Conservation (phyloP, 1,140 invertebrate species). For the Bemisia tabaci region DNA sequence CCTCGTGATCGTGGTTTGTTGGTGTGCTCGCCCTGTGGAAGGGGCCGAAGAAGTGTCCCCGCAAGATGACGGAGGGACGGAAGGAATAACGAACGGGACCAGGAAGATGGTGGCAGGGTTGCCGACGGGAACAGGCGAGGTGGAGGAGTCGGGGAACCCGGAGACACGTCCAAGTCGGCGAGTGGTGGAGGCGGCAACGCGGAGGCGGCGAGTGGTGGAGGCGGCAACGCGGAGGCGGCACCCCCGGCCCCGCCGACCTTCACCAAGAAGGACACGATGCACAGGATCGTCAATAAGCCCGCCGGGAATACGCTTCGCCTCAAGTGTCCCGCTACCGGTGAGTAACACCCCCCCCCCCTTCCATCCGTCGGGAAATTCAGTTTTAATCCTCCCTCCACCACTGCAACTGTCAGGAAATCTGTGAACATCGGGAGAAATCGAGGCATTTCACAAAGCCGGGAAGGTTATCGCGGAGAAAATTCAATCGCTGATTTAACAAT, state of each 20-base stretch:
- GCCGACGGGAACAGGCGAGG: not conserved
- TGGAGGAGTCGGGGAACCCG: not conserved
- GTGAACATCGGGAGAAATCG: no score
- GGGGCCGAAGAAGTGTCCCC: not conserved
- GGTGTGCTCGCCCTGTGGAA: not conserved
- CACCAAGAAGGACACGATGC: constrained; percentile 37
- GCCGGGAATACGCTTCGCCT: constrained; percentile 50
- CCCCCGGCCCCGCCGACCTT: constrained; percentile 24
- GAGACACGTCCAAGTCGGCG: not conserved
- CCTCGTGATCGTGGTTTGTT: not conserved
- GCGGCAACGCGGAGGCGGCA: no score
- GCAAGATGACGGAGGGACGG: no score
- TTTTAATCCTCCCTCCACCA: no score
- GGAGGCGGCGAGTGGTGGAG: not conserved
- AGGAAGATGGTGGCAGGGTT: not conserved
- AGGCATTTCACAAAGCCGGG: no score
- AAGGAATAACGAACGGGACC: not conserved
- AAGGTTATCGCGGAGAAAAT: no score
- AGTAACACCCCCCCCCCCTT: not conserved
- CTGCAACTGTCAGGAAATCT: no score
- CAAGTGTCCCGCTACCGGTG: constrained; percentile 44
- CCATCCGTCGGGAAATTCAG: no score
- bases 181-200: not conserved
- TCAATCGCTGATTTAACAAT: no score
- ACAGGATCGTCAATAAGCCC: constrained; percentile 40